phyloP scores from a whole-genome alignment of 2,113 vertebrate species.

The Hippoglossus stenolepis region DNA sequence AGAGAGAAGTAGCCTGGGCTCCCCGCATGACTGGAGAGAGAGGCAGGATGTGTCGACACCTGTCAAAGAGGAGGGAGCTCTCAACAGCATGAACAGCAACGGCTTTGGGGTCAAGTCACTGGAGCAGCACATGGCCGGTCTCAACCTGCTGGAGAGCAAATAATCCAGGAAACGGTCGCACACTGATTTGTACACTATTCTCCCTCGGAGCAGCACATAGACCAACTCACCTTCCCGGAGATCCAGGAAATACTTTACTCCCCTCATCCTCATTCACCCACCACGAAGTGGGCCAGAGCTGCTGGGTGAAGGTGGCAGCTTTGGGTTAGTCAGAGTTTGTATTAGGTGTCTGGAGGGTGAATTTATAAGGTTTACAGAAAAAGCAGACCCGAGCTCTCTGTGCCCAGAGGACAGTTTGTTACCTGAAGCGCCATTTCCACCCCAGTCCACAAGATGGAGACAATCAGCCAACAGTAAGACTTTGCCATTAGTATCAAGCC shows the following conservation, averaged over 20 bases:
- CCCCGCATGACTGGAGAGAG: constrained; percentile 88
- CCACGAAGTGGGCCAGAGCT: neutral
- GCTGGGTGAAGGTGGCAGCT: neutral
- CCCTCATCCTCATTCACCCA: constrained; percentile 42
- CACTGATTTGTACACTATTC: constrained; percentile 12
- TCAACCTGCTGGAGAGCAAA: constrained; percentile 90
- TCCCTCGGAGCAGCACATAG: constrained; percentile 46
- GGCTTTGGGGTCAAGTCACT: constrained; percentile 85
- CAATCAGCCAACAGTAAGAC: constrained; percentile 49
- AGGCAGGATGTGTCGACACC: constrained; percentile 79
- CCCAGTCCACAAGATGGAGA: constrained; percentile 59
- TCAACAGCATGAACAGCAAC: constrained; percentile 84
- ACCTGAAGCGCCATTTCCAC: constrained; percentile 41
- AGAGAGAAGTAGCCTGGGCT: constrained; percentile 85
- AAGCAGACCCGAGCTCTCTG: constrained; percentile 17
- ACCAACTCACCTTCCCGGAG: constrained; percentile 39
- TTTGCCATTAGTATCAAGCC: constrained; percentile 21
- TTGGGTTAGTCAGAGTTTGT: constrained; percentile 28
- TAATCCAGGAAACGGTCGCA: constrained; percentile 60
- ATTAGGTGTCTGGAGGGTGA: constrained; percentile 27
- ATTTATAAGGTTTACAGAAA: constrained; percentile 11
- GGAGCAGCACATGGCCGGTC: constrained; percentile 87
- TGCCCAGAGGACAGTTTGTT: constrained; percentile 7
- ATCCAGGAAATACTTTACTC: constrained; percentile 21
- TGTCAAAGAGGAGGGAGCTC: constrained; percentile 75